phyloP scores from a whole-genome alignment of 2,888 invertebrate genomes.

The Parnassius glacialis region DNA sequence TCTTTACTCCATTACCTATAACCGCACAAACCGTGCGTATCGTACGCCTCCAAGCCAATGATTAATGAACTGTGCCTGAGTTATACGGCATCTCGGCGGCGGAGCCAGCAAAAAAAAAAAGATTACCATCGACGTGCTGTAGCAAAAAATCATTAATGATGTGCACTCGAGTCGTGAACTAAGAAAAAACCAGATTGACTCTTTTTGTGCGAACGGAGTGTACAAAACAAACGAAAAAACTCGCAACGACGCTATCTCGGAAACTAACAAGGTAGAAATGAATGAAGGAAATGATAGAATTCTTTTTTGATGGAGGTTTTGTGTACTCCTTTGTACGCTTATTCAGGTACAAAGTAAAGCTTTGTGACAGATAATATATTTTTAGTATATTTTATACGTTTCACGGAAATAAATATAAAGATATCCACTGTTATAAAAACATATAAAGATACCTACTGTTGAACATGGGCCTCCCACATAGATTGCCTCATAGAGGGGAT shows the following conservation, averaged over 20 bases:
- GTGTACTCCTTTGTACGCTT: no score
- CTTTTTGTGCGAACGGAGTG: slow-evolving; percentile 13
- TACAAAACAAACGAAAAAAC: slow-evolving; percentile 1
- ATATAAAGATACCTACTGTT: no score
- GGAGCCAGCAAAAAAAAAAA: slow-evolving; percentile 29
- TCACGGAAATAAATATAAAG: no score
- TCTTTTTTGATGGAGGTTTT: no score
- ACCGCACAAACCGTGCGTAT: slow-evolving; percentile 12
- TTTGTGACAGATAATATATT: no score
- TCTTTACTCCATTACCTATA: slow-evolving; percentile 13
- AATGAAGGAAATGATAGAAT: slow-evolving; percentile 1
- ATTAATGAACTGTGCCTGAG: slow-evolving; percentile 35
- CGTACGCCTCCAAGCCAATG: slow-evolving; percentile 22
- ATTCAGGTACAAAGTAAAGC: no score
- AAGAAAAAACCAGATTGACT: slow-evolving; percentile 6
- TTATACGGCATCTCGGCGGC: slow-evolving; percentile 25
- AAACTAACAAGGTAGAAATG: slow-evolving; percentile 10
- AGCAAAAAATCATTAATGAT: slow-evolving; percentile 34
- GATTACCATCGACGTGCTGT: slow-evolving; percentile 26
- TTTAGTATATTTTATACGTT: no score
- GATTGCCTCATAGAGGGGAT: no score
- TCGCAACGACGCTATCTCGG: neutral
- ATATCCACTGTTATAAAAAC: no score
- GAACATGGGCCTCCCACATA: no score
- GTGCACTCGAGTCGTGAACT: slow-evolving; percentile 15